Conservation (phyloP, 2,888 invertebrate genomes). For the Mythimna lalbum region DNA sequence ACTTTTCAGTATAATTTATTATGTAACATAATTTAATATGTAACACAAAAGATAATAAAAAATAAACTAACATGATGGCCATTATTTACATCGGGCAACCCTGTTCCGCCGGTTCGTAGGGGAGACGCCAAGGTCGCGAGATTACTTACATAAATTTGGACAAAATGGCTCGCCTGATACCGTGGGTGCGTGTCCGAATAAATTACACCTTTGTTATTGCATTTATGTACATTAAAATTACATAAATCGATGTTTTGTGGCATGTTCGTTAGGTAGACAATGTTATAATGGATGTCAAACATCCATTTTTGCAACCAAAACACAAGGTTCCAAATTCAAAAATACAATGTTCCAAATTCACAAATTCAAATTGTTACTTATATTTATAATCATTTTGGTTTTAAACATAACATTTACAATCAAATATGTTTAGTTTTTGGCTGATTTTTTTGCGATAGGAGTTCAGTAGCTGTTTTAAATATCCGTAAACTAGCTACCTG, state of each 20-base stretch:
- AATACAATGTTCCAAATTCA: no score
- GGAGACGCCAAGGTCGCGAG: slow-evolving; percentile 62
- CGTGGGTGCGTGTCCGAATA: slow-evolving; percentile 45
- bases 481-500: no score
- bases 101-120: slow-evolving; percentile 56
- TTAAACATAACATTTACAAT: no score
- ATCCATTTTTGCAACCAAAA: not conserved
- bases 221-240: slow-evolving; percentile 38
- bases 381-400: no score
- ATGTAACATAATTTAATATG: not conserved
- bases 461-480: no score
- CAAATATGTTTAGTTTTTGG: no score
- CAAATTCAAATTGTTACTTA: no score
- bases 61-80: not conserved
- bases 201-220: slow-evolving; percentile 50
- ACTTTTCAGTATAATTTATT: no score
- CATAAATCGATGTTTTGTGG: slow-evolving; percentile 31
- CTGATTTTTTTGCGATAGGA: no score
- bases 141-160: slow-evolving; percentile 67
- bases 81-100: slow-evolving; percentile 52
- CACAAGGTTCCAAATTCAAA: not conserved
- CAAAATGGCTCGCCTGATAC: slow-evolving; percentile 52
- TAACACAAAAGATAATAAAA: not conserved
- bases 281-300: no score
- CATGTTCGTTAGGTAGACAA: not conserved